phyloP scores from a whole-genome alignment of 2,797 vertebrate genomes.

The Channallabes apus region DNA sequence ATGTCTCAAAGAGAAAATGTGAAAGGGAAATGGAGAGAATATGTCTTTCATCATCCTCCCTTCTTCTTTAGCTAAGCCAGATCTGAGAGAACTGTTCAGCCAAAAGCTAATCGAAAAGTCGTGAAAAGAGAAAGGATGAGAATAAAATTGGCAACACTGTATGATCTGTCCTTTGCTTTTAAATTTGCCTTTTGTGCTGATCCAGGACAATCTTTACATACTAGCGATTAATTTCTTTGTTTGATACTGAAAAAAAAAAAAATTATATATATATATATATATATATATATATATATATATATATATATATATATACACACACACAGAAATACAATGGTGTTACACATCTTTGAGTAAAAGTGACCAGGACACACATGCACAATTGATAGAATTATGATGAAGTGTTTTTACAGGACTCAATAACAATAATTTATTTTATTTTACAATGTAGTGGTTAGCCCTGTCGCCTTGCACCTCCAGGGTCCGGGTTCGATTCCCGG shows the following conservation, averaged over 20 bases:
- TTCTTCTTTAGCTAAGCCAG: conserved; percentile 43
- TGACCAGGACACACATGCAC: not conserved
- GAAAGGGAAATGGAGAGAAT: conserved; percentile 48
- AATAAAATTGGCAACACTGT: conserved; percentile 20
- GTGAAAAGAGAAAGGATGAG: conserved; percentile 19
- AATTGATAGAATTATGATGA: not conserved
- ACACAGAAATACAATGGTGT: not conserved
- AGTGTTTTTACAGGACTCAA: not conserved
- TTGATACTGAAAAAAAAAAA: not conserved
- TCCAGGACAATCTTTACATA: not conserved
- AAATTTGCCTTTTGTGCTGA: not conserved
- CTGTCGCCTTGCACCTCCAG: too few relatives aligned
- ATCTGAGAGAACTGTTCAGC: conserved; percentile 30
- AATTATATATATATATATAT: too few relatives aligned
- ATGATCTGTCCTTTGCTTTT: conserved; percentile 7
- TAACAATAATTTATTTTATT: not conserved
- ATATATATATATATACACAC: too few relatives aligned
- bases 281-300: too few relatives aligned
- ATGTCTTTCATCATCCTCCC: conserved; percentile 48
- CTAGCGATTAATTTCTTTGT: not conserved
- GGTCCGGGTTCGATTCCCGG: too few relatives aligned
- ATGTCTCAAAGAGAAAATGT: conserved; percentile 45
- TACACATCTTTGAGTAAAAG: not conserved
- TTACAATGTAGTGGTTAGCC: not conserved
- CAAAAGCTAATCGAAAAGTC: conserved; percentile 43